These are phyloP conservation scores for Xylocopa sonorina DNA, from an alignment of 1,140 invertebrate genomes.

Conservation along the genomic window DNA sequence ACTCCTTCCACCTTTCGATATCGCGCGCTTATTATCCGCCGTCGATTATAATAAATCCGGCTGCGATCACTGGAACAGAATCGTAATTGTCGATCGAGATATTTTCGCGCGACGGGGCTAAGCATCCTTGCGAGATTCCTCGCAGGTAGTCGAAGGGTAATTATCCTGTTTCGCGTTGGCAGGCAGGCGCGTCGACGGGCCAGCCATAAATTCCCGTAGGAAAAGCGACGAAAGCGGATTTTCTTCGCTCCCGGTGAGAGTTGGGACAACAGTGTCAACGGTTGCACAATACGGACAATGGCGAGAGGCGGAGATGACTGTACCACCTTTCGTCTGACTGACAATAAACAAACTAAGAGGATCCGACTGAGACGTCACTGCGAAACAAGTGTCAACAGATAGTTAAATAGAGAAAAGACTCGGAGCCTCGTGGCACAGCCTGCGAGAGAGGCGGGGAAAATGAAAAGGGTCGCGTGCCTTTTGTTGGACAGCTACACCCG, in stretches of 20 bases:
- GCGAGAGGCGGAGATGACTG: conserved; percentile 7
- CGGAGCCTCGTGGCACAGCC: background rate
- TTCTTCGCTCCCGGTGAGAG: conserved; percentile 56
- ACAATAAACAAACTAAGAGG: conserved; percentile 31
- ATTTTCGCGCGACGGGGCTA: background rate
- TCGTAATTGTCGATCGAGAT: background rate
- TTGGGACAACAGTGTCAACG: conserved; percentile 67
- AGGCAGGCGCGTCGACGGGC: conserved; percentile 29
- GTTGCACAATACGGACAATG: conserved; percentile 49
- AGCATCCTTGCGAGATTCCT: background rate
- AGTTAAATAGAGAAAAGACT: background rate
- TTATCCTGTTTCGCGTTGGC: conserved; percentile 37
- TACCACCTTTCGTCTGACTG: background rate
- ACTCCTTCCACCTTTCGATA: background rate
- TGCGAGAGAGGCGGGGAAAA: background rate
- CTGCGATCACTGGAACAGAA: background rate
- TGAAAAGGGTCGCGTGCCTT: conserved; percentile 43
- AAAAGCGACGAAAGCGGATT: conserved; percentile 1
- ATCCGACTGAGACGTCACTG: conserved; percentile 5
- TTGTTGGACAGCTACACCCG: conserved; percentile 25
- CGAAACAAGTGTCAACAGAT: background rate
- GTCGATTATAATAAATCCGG: conserved; percentile 25
- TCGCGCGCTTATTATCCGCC: background rate
- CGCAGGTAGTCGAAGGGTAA: conserved; percentile 24
- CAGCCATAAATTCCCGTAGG: conserved; percentile 42